Base-by-base conservation (phyloP, 2,797 vertebrate genomes). In the Petrocephalus schoutedeni region DNA sequence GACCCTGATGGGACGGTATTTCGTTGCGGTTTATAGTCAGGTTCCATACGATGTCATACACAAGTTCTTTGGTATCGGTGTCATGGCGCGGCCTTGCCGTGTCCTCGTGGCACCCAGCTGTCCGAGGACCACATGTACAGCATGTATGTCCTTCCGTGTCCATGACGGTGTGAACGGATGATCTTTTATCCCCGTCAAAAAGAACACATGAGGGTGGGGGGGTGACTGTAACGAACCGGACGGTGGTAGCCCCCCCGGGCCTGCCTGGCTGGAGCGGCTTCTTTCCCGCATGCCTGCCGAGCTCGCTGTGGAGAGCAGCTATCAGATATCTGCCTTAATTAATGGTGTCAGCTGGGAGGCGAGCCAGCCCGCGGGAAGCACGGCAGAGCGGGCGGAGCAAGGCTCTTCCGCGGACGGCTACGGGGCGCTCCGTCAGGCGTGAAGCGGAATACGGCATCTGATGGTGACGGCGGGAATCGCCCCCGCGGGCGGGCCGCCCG, bases 391-490 rank as follows among this genome's bases (percentile, higher is more conserved):
- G 97, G 96, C 96, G 96, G 97, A 97, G 97, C 97, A 96, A 96
- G 96, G 96, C 93, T 96, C 97, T 97, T 96, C 96, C 95, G 95
- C 94, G 91, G 97, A 97, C 98, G 97, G 97, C 97, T 97, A 96
- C 96, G 95, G 94, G 95, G 97, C 95, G 97, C 97, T 98, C 97
- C 97, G 93, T 97, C 96, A 96, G 97, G 97, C 97, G 97, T 97
- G 97, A 99, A 98, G 98, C 98, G 95, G 98, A 98, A 98, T 98
- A 97, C 98, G 97, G 97, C 97, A 98, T 98, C 97, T 98, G 97
- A 98, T 97, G 97, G 98, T 97, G 97, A 98, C 97, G 97, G 97
- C 96, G 97, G 96, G 97, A 98, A 98, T 98, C 97, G 97, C 97
- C 49, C 49, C 49, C 49, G 7, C 7, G 94, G 28, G 28, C 28